phyloP scores from a whole-genome alignment of 2,888 invertebrate species.

The Leptopterna dolabrata region DNA sequence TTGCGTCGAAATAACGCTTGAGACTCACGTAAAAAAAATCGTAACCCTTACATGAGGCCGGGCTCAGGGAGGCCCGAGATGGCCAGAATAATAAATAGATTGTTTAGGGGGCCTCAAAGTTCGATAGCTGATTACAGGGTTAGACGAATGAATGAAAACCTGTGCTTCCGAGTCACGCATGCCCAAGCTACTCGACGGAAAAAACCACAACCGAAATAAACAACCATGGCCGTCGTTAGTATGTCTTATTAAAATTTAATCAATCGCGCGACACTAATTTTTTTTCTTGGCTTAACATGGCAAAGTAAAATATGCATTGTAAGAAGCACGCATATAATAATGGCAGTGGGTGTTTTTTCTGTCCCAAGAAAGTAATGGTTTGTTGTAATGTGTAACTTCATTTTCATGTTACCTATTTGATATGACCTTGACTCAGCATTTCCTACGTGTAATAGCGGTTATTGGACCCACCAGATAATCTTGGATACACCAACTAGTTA shows the following conservation, averaged over 20 bases:
- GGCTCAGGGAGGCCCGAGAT: constrained; percentile 1
- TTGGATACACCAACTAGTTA: too few species aligned
- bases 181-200: background rate
- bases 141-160: constrained; percentile 12
- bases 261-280: background rate
- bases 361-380: too few species aligned
- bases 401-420: too few species aligned
- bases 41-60: constrained; percentile 5
- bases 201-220: background rate
- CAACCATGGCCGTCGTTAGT: background rate
- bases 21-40: constrained; percentile 36
- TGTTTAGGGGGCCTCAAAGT: constrained; percentile 15
- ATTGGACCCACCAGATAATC: too few species aligned
- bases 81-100: constrained; percentile 31
- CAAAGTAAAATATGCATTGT: background rate
- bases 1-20: constrained; percentile 28
- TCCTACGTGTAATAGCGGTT: too few species aligned
- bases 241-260: background rate
- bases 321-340: background rate
- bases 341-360: too few species aligned
- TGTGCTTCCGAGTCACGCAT: background rate
- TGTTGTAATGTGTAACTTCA: background rate
- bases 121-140: constrained; percentile 32
- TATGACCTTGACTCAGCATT: too few species aligned
- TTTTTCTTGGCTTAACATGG: background rate